Evolutionary conservation across 1,140 invertebrate genomes (phyloP).

Genomic region (Drosophila pandora): DNA sequence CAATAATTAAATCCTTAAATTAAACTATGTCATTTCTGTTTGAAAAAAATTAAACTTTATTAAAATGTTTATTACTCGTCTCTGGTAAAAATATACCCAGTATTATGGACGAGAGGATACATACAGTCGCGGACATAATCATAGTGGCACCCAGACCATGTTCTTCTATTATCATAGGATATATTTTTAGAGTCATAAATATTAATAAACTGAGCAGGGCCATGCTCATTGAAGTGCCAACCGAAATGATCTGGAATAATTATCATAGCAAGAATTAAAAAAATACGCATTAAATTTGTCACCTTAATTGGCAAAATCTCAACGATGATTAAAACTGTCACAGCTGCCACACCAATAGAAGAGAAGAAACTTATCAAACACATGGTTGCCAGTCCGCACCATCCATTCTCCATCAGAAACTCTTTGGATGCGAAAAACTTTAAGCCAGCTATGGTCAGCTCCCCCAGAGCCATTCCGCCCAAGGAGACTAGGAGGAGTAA

Average conservation of each 20-base stretch:
- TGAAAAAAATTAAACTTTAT: too few species aligned
- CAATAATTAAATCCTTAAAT: too few species aligned
- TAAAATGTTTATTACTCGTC: slow-evolving; percentile 47
- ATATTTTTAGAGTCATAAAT: slow-evolving; percentile 55
- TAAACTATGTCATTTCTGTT: too few species aligned
- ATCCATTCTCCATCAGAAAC: slow-evolving; percentile 35
- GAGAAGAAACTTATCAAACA: slow-evolving; percentile 41
- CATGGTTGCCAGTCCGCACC: slow-evolving; percentile 56
- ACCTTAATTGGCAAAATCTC: slow-evolving; percentile 68
- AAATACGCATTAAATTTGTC: background rate
- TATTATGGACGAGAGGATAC: slow-evolving; percentile 38
- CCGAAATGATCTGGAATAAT: slow-evolving; percentile 49
- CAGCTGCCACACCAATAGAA: slow-evolving; percentile 45
- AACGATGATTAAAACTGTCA: slow-evolving; percentile 56
- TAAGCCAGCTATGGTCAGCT: slow-evolving; percentile 42
- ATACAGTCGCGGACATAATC: slow-evolving; percentile 51
- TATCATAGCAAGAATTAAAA: background rate
- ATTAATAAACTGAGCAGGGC: slow-evolving; percentile 41
- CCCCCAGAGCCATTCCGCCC: slow-evolving; percentile 34
- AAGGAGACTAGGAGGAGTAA: slow-evolving; percentile 51
- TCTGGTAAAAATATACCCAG: slow-evolving; percentile 61
- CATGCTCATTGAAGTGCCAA: slow-evolving; percentile 57
- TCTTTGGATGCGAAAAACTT: slow-evolving; percentile 22
- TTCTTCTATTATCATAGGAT: slow-evolving; percentile 51
- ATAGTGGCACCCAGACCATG: slow-evolving; percentile 42